Conservation (phyloP, 2,888 invertebrate genomes). For the Apeira syringaria region DNA sequence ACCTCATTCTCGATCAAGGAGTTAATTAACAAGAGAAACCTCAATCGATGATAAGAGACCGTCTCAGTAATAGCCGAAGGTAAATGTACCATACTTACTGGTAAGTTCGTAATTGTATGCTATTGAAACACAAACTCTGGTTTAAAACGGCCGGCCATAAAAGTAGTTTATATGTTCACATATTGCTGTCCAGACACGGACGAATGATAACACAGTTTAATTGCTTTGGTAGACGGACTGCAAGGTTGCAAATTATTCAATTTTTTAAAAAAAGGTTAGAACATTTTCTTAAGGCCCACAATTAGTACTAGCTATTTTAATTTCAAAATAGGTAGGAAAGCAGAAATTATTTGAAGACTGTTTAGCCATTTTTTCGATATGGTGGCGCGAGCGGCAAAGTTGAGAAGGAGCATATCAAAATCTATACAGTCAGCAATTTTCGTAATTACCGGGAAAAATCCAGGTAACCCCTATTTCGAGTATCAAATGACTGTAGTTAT, state of each 20-base stretch:
- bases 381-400: no score
- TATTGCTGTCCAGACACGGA: conserved; percentile 35
- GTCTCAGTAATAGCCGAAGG: conserved; percentile 2
- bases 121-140: conserved; percentile 27
- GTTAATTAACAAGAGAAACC: not conserved
- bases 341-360: no score
- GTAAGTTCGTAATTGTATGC: conserved; percentile 34
- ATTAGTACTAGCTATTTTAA: no score
- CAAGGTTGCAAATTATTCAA: not conserved
- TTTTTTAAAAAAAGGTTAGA: no score
- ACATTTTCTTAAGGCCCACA: no score
- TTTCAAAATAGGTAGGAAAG: no score
- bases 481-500: no score
- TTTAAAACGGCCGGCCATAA: conserved; percentile 11
- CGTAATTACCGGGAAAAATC: no score
- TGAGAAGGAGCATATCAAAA: no score
- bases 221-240: conserved; percentile 4
- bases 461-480: no score
- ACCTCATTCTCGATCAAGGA: not conserved
- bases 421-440: no score
- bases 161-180: conserved; percentile 14
- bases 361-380: no score
- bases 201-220: conserved; percentile 1
- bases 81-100: conserved; percentile 30
- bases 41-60: conserved; percentile 1